A percentile compares a stretch with the other conserved stretches of the same genome.
Evolutionary conservation across 92 coral and sea anemone genomes (phyloP).

Genomic region (Phenganax stokvisi): DNA sequence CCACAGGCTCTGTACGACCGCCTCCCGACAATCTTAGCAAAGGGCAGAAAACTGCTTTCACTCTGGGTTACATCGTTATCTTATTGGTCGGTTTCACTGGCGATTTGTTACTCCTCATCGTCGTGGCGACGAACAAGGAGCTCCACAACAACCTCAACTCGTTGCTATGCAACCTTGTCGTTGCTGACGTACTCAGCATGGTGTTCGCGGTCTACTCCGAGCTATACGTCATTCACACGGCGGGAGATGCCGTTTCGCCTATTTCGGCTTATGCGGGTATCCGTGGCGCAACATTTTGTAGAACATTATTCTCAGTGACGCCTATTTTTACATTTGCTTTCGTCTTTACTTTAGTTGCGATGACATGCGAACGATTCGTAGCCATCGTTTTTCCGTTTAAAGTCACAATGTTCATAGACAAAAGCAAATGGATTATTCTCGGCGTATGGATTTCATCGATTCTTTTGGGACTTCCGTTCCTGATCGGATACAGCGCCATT

Average conservation of each 20-base stretch:
- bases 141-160: slow-evolving; percentile 17
- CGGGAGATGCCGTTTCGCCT: not conserved
- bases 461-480: not conserved
- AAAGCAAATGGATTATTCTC: slow-evolving; percentile 25
- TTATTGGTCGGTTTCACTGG: slow-evolving; percentile 18
- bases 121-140: slow-evolving; percentile 13
- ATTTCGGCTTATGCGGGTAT: slow-evolving; percentile 8
- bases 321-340: not conserved
- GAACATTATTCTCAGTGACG: slow-evolving; percentile 13
- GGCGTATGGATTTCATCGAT: slow-evolving; percentile 9
- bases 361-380: slow-evolving; percentile 29
- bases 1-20: no score
- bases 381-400: slow-evolving; percentile 22
- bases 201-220: not conserved
- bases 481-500: not conserved
- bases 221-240: not conserved
- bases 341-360: not conserved
- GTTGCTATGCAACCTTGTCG: slow-evolving; percentile 20
- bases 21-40: not conserved
- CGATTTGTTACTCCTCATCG: not conserved
- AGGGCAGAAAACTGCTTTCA: slow-evolving; percentile 14
- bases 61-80: slow-evolving; percentile 1
- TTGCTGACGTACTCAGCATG: slow-evolving; percentile 30
- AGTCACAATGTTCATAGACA: not conserved
- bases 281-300: slow-evolving; percentile 13